These are phyloP conservation scores for Melanaphis sacchari DNA, from an alignment of 1,140 invertebrate genomes.

Conservation along the genomic window DNA sequence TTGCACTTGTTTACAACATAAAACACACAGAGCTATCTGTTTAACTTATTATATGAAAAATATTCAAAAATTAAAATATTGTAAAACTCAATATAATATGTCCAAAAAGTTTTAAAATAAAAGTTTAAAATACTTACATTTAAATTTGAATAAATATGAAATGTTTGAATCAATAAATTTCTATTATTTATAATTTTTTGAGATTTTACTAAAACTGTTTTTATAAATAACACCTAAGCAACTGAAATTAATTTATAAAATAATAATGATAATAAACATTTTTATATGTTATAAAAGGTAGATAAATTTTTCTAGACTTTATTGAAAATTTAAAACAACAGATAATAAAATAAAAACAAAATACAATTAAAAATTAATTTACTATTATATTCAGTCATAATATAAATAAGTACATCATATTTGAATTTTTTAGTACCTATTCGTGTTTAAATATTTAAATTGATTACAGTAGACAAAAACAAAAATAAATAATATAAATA, in stretches of 20 bases:
- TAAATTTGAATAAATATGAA: not conserved
- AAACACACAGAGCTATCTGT: not conserved
- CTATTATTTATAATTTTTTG: not conserved
- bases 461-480: not conserved
- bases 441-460: not conserved
- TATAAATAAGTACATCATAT: not conserved
- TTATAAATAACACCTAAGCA: not conserved
- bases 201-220: not conserved
- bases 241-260: not conserved
- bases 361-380: not conserved
- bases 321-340: not conserved
- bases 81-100: too few species aligned
- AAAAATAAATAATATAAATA: conserved; percentile 20
- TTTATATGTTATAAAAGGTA: not conserved
- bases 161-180: not conserved
- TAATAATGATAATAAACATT: not conserved
- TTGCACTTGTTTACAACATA: not conserved
- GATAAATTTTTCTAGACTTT: not conserved
- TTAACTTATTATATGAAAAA: not conserved
- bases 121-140: not conserved
- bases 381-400: not conserved
- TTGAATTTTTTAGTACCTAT: not conserved
- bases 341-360: not conserved
- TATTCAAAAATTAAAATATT: not conserved
- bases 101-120: too few species aligned